These are phyloP conservation scores for Rousettus madagascariensis DNA, from an alignment of 2,797 vertebrate genomes.

Conservation along the genomic window DNA sequence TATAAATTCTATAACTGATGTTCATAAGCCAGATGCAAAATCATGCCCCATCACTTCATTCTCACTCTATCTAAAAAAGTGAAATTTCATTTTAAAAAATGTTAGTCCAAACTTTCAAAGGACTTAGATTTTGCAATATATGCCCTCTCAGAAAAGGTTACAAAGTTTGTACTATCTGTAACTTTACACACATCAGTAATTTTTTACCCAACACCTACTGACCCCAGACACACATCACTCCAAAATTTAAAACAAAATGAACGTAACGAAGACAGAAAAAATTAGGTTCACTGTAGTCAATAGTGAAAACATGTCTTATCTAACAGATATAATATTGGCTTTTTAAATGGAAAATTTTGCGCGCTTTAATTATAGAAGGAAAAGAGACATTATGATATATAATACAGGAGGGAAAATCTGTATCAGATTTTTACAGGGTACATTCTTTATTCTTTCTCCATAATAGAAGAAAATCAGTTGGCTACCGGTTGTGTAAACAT, in stretches of 20 bases:
- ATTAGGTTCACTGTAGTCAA: not conserved
- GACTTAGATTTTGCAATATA: not conserved
- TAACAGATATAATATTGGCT: not conserved
- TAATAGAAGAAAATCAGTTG: not conserved
- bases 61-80: not conserved
- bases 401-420: not conserved
- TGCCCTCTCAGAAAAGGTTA: not conserved
- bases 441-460: not conserved
- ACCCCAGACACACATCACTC: not conserved
- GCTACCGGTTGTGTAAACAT: not conserved
- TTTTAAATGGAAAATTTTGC: not conserved
- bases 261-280: not conserved
- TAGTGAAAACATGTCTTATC: not conserved
- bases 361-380: not conserved
- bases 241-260: not conserved
- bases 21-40: not conserved
- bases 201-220: not conserved
- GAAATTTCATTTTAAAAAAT: not conserved
- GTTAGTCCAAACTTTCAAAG: not conserved
- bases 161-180: not conserved
- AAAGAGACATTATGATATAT: not conserved
- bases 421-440: not conserved
- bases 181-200: not conserved
- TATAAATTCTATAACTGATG: not conserved
- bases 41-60: not conserved